Percentiles rank a stretch among this genome's conserved stretches.
Conservation (phyloP, 2,797 vertebrate species). For the Synanceia verrucosa region DNA sequence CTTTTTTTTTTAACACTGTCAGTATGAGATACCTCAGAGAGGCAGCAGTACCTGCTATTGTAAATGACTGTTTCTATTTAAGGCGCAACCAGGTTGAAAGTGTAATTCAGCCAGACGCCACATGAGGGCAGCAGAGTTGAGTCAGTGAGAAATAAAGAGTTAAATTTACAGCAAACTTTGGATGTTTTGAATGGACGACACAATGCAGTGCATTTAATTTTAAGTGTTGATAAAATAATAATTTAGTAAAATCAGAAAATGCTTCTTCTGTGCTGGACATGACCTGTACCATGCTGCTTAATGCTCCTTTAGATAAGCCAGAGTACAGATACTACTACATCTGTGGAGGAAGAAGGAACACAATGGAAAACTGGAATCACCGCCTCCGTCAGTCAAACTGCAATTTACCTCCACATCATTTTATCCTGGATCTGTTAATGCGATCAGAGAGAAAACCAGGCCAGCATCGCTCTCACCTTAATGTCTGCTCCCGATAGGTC, state of each 20-base stretch:
- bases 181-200: slow-evolving; percentile 2
- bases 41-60: not conserved
- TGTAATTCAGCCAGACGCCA: slow-evolving; percentile 19
- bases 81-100: not conserved
- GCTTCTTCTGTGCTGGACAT: not conserved
- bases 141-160: not conserved
- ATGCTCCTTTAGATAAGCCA: not conserved
- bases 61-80: not conserved
- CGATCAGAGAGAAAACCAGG: not conserved
- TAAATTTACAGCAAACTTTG: not conserved
- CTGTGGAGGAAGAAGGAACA: not conserved
- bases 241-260: slow-evolving; percentile 9
- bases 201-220: not conserved
- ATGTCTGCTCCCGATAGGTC: slow-evolving; percentile 98
- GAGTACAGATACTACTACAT: not conserved
- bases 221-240: slow-evolving; percentile 5
- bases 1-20: not conserved
- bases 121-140: slow-evolving; percentile 64
- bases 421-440: not conserved
- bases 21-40: not conserved
- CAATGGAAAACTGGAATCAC: not conserved
- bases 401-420: no score
- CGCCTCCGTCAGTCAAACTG: not conserved
- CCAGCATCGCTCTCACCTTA: slow-evolving; percentile 81
- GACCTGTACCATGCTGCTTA: not conserved